Conservation (phyloP, 2,797 vertebrate genomes). For the Hipposideros larvatus region DNA sequence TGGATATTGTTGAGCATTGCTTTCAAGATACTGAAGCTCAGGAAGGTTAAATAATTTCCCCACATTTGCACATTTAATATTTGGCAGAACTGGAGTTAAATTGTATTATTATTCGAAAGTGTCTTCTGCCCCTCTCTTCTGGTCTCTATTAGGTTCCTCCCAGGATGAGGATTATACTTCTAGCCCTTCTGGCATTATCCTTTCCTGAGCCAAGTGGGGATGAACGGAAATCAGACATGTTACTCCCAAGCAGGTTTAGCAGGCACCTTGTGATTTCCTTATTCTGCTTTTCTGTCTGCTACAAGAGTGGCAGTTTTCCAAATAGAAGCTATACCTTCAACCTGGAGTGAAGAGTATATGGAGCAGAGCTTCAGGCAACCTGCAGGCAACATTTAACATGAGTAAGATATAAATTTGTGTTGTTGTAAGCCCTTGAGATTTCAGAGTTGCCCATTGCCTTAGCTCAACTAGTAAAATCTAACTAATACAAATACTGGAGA, state of each 20-base stretch:
- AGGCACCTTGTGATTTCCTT: neutral
- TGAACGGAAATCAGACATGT: neutral
- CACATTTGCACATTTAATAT: neutral
- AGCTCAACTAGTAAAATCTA: neutral
- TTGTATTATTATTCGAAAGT: neutral
- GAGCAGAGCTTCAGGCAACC: neutral
- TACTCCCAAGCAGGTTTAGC: neutral
- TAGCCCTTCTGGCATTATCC: neutral
- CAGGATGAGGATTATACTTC: neutral
- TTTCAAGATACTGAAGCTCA: constrained; percentile 2
- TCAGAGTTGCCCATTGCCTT: neutral
- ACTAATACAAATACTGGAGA: constrained; percentile 2
- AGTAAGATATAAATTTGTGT: neutral
- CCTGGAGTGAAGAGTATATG: neutral
- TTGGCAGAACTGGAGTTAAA: neutral
- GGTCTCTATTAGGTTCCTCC: neutral
- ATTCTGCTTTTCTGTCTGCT: neutral
- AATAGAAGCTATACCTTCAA: neutral
- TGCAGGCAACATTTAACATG: neutral
- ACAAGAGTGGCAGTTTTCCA: neutral
- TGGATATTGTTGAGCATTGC: neutral
- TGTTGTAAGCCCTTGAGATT: neutral
- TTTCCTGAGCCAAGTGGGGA: neutral
- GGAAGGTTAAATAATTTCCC: neutral
- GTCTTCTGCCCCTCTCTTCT: neutral